These are phyloP conservation scores for Podargus strigoides DNA, from an alignment of 2,797 vertebrate species.

Conservation along the genomic window DNA sequence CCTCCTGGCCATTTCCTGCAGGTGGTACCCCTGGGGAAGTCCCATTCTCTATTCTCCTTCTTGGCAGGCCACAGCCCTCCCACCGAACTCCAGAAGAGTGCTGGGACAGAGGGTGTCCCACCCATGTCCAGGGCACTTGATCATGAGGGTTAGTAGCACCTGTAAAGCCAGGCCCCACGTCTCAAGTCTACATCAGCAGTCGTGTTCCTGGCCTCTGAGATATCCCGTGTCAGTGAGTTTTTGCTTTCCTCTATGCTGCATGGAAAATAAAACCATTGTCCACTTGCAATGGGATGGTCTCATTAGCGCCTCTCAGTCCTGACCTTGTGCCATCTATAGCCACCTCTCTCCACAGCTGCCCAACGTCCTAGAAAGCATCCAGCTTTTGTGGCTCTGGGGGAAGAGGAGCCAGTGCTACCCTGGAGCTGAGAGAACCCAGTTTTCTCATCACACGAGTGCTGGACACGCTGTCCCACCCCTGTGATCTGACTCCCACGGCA, in stretches of 20 bases:
- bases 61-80: not conserved
- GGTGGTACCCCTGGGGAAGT: not conserved
- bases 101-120: not conserved
- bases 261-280: not conserved
- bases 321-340: too few relatives aligned
- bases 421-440: too few relatives aligned
- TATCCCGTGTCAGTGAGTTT: accelerated
- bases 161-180: not conserved
- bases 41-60: not conserved
- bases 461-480: not conserved
- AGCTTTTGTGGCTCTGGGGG: too few relatives aligned
- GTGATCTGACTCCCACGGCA: accelerated
- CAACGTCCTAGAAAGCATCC: not conserved
- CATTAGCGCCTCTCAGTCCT: not conserved
- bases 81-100: not conserved
- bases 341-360: not conserved
- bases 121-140: not conserved
- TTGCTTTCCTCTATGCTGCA: accelerated
- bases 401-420: too few relatives aligned
- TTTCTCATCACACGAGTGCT: not conserved
- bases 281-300: not conserved
- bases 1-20: not conserved
- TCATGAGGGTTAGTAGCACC: not conserved
- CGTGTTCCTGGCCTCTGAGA: not conserved
- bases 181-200: not conserved